A percentile compares a stretch with the other conserved stretches of the same genome.
Conservation (phyloP, 2,888 invertebrate species). For the Neoaliturus tenellus region DNA sequence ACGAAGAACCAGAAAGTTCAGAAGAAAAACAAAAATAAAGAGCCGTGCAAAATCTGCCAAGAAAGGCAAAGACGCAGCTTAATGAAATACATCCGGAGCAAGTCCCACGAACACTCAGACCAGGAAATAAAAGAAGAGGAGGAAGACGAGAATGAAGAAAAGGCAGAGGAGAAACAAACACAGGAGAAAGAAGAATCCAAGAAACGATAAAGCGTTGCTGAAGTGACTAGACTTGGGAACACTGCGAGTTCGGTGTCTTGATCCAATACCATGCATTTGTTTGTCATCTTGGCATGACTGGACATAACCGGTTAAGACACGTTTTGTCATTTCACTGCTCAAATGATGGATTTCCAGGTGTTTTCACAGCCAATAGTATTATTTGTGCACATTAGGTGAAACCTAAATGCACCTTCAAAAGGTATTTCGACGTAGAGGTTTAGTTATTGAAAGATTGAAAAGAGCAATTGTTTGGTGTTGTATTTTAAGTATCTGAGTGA, state of each 20-base stretch:
- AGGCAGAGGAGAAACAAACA: slow-evolving; percentile 12
- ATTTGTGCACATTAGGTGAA: background rate
- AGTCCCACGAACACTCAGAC: slow-evolving; percentile 73
- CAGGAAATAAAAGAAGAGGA: slow-evolving; percentile 68
- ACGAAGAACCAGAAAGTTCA: slow-evolving; percentile 70
- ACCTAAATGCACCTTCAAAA: no score
- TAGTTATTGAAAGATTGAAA: no score
- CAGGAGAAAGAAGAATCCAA: background rate
- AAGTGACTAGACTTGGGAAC: background rate
- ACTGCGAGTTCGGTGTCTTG: background rate
- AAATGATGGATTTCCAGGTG: background rate
- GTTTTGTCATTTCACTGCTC: background rate
- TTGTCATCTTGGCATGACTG: background rate
- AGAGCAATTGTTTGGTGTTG: no score
- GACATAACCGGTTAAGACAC: background rate
- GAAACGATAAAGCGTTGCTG: background rate
- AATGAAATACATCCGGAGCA: slow-evolving; percentile 74
- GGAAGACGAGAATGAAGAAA: slow-evolving; percentile 62
- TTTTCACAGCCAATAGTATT: background rate
- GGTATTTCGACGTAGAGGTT: no score
- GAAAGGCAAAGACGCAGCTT: slow-evolving; percentile 72
- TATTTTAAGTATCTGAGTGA: no score
- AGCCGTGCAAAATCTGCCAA: slow-evolving; percentile 62
- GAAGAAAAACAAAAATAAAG: slow-evolving; percentile 66
- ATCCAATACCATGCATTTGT: background rate